Evolutionary conservation across 2,797 vertebrate species (phyloP).

Genomic region (Siniperca scherzeri): DNA sequence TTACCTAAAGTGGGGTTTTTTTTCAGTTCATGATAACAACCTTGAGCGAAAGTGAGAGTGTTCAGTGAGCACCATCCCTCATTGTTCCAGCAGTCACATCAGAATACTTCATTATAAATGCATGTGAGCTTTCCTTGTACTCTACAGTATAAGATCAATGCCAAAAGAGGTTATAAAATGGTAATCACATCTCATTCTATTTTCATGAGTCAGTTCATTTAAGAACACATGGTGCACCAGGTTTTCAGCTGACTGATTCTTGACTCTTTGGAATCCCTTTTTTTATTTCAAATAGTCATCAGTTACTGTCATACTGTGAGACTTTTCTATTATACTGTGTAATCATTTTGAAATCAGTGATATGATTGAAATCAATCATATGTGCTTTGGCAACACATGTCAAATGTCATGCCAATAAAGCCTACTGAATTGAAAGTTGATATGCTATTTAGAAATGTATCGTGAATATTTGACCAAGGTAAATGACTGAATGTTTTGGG

Average conservation of each 20-base stretch:
- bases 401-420: too few relatives aligned
- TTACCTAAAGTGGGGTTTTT: neutral
- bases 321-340: neutral
- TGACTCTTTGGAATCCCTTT: conserved; percentile 12
- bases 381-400: too few relatives aligned
- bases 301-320: neutral
- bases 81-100: conserved; percentile 56
- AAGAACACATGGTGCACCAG: conserved; percentile 56
- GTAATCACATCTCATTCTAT: conserved; percentile 72
- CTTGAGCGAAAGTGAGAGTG: conserved; percentile 25
- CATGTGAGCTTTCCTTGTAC: conserved; percentile 62
- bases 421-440: too few relatives aligned
- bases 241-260: conserved; percentile 27
- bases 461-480: conserved; percentile 41
- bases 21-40: neutral
- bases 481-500: conserved; percentile 32
- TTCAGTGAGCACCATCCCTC: conserved; percentile 37
- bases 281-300: conserved; percentile 23
- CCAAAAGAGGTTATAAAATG: conserved; percentile 77
- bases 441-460: conserved; percentile 1
- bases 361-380: too few relatives aligned
- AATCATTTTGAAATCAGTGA: conserved; percentile 8
- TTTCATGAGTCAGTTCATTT: conserved; percentile 75
- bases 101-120: conserved; percentile 65
- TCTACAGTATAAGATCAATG: conserved; percentile 69